phyloP scores from a whole-genome alignment of 2,797 vertebrate species.

The Ciconia nigra region DNA sequence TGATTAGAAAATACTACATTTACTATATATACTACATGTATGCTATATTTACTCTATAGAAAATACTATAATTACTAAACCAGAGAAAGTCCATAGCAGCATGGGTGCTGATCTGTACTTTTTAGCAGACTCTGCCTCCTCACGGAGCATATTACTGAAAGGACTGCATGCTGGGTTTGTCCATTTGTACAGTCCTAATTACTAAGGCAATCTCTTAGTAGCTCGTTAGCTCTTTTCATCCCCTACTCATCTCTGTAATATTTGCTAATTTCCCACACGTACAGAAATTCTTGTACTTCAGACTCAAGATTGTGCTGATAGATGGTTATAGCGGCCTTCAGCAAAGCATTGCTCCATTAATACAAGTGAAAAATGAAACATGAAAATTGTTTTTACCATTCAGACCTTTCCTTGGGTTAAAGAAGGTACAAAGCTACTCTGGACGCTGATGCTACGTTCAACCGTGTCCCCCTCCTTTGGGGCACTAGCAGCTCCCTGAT shows the following conservation, averaged over 20 bases:
- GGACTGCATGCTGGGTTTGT: neutral
- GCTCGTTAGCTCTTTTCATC: neutral
- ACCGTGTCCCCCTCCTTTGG: accelerated
- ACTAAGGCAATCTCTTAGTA: neutral
- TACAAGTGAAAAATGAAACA: neutral
- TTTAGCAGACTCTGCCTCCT: neutral
- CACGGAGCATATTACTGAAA: neutral
- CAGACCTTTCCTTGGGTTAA: neutral
- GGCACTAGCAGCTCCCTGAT: neutral
- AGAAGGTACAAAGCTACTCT: neutral
- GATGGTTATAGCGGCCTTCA: neutral
- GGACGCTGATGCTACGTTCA: neutral
- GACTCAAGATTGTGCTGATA: neutral
- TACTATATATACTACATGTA: neutral
- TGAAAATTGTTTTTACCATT: neutral
- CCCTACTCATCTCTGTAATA: neutral
- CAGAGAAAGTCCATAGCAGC: neutral
- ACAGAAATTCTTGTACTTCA: neutral
- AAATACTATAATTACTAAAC: neutral
- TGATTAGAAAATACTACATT: neutral
- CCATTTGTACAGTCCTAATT: neutral
- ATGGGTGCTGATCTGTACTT: neutral
- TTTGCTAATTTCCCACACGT: neutral
- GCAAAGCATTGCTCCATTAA: neutral
- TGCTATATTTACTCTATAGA: neutral